Evolutionary conservation across 2,888 invertebrate species (phyloP).

Genomic region (Leptopilina syphax): DNA sequence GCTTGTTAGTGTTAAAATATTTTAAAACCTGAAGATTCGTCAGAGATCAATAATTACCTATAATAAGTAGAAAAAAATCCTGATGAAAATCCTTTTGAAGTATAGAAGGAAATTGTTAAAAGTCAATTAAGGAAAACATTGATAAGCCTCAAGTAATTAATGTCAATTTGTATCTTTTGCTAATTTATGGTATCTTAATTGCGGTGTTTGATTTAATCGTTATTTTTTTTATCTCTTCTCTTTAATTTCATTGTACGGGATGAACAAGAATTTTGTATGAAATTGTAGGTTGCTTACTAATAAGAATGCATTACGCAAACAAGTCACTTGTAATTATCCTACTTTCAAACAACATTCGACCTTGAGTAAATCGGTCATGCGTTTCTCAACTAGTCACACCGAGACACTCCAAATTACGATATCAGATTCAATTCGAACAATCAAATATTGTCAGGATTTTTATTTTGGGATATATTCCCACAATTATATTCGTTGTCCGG

Average conservation of each 20-base stretch:
- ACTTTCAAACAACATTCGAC: constrained; percentile 23
- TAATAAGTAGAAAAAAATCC: too few relatives aligned
- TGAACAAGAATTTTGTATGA: background rate
- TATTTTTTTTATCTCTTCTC: background rate
- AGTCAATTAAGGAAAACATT: too few relatives aligned
- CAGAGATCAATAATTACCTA: too few relatives aligned
- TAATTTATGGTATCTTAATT: background rate
- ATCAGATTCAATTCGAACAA: background rate
- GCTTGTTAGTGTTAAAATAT: too few relatives aligned
- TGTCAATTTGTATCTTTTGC: background rate
- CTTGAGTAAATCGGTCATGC: constrained; percentile 21
- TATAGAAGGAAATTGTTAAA: too few relatives aligned
- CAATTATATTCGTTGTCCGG: background rate
- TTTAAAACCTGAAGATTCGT: too few relatives aligned
- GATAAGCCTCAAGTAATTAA: too few relatives aligned
- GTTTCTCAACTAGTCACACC: background rate
- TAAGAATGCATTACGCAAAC: constrained; percentile 22
- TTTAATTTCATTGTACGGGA: constrained; percentile 15
- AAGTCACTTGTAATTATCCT: constrained; percentile 17
- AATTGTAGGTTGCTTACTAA: constrained; percentile 10
- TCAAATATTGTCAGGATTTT: background rate
- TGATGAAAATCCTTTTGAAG: too few relatives aligned
- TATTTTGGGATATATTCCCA: background rate
- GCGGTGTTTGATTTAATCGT: background rate
- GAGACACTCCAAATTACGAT: background rate